Percentiles rank a stretch among this genome's conserved stretches.
These are phyloP conservation scores for Eupristina koningsbergeri DNA, from an alignment of 1,140 invertebrate genomes.

Conservation along the genomic window DNA sequence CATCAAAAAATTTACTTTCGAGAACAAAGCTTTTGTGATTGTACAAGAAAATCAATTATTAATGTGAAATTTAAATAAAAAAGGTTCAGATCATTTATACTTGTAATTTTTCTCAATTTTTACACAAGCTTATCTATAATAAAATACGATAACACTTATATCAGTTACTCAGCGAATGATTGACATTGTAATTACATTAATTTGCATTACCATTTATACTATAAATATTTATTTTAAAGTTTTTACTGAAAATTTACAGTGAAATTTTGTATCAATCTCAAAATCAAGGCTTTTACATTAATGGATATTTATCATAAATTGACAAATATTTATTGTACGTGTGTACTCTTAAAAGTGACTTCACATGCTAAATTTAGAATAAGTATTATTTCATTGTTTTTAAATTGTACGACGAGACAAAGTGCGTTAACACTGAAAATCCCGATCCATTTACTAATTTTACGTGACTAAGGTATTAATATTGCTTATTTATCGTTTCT, in stretches of 20 bases:
- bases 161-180: background rate
- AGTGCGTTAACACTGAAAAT: background rate
- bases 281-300: background rate
- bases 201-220: background rate
- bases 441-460: background rate
- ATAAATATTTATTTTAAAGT: background rate
- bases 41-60: background rate
- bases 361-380: background rate
- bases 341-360: background rate
- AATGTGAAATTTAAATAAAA: background rate
- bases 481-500: no score
- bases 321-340: background rate
- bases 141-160: background rate
- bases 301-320: background rate
- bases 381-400: background rate
- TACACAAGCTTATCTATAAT: background rate
- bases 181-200: background rate
- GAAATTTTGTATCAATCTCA: background rate
- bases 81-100: background rate
- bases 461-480: no score
- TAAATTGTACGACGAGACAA: background rate
- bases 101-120: conserved; percentile 30
- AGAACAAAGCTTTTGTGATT: background rate
- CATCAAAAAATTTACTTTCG: background rate
- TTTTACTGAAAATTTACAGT: background rate